phyloP scores from a whole-genome alignment of 2,113 vertebrate genomes.

The Tursiops truncatus region DNA sequence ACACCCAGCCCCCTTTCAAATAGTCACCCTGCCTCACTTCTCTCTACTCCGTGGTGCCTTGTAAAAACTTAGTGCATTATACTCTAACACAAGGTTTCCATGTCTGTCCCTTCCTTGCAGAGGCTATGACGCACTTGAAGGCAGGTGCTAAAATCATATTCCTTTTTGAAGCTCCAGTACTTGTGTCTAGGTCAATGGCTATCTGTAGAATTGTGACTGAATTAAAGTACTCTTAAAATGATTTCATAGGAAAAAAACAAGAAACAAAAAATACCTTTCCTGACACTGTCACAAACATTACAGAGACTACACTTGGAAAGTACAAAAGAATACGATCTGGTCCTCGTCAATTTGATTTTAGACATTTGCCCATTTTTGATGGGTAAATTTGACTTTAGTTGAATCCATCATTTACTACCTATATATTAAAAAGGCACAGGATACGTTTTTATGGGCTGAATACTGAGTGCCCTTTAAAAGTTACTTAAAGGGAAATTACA shows the following conservation, averaged over 20 bases:
- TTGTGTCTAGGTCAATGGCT: slow-evolving; percentile 25
- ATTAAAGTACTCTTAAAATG: slow-evolving; percentile 39
- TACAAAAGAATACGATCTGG: background rate
- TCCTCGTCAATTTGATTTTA: slow-evolving; percentile 36
- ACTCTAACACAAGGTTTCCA: background rate
- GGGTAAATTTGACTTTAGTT: slow-evolving; percentile 28
- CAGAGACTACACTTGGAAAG: background rate
- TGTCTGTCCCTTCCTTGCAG: background rate
- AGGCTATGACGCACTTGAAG: background rate
- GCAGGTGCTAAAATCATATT: background rate
- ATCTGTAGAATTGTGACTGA: slow-evolving; percentile 9
- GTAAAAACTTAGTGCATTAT: background rate
- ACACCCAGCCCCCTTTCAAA: background rate
- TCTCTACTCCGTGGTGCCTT: background rate
- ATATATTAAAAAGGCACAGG: slow-evolving; percentile 12
- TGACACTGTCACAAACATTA: slow-evolving; percentile 28
- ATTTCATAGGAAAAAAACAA: background rate
- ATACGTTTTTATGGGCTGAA: background rate
- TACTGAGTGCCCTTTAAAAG: background rate
- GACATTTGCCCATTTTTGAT: slow-evolving; percentile 33
- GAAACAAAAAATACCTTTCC: background rate
- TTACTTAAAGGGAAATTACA: slow-evolving; percentile 13
- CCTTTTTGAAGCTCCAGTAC: background rate
- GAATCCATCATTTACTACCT: slow-evolving; percentile 43
- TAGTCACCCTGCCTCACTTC: background rate